These are phyloP conservation scores for Drosophila flavopinicola DNA, from an alignment of 2,888 invertebrate genomes.

Conservation along the genomic window DNA sequence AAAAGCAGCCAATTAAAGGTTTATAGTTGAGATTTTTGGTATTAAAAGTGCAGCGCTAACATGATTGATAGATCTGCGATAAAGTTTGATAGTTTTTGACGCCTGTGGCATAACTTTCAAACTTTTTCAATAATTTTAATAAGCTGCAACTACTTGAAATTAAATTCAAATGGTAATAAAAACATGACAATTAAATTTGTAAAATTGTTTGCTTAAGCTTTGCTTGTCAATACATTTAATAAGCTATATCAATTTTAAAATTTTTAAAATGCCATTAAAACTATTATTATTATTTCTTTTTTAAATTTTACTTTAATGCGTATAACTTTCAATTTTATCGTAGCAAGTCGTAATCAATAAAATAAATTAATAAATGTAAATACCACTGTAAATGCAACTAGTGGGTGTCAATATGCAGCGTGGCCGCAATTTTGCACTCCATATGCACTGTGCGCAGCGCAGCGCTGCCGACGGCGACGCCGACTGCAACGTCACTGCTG, in stretches of 20 bases:
- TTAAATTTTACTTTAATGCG: too few relatives aligned
- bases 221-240: too few relatives aligned
- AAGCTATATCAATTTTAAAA: background rate
- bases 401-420: conserved; percentile 1
- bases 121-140: too few relatives aligned
- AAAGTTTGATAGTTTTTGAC: too few relatives aligned
- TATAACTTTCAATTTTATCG: too few relatives aligned
- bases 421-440: conserved; percentile 23
- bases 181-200: too few relatives aligned
- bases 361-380: background rate
- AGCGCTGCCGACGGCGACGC: conserved; percentile 28
- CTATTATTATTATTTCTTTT: too few relatives aligned
- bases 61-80: conserved; percentile 3
- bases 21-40: conserved; percentile 14
- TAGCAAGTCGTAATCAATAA: background rate
- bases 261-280: too few relatives aligned
- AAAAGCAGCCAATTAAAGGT: conserved; percentile 49
- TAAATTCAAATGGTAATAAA: too few relatives aligned
- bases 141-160: too few relatives aligned
- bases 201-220: too few relatives aligned
- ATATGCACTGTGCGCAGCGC: conserved; percentile 47
- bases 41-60: conserved; percentile 7
- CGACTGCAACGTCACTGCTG: conserved; percentile 35
- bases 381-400: background rate
- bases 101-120: too few relatives aligned